Conservation (phyloP, 2,888 invertebrate species). For the Phyllotreta cruciferae region DNA sequence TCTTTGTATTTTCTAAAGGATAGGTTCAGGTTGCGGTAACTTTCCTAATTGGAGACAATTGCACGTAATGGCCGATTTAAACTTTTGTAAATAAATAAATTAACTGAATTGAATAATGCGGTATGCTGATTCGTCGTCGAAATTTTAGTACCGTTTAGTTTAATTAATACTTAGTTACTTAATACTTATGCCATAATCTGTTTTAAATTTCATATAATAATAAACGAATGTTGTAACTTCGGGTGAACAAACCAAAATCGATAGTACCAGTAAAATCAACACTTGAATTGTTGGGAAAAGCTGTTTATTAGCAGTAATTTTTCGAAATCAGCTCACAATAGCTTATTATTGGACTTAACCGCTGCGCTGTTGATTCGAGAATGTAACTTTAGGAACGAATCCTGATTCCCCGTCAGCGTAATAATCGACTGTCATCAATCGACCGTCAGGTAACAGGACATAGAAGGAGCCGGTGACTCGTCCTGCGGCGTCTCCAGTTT, state of each 20-base stretch:
- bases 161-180: background rate
- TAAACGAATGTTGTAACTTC: too few relatives aligned
- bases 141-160: background rate
- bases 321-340: background rate
- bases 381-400: slow-evolving; percentile 74
- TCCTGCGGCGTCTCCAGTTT: slow-evolving; percentile 70
- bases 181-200: background rate
- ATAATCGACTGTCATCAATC: slow-evolving; percentile 77
- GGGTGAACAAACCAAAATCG: too few relatives aligned
- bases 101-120: slow-evolving; percentile 8
- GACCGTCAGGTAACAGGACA: slow-evolving; percentile 73
- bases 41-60: slow-evolving; percentile 4
- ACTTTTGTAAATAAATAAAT: background rate
- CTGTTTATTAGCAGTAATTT: too few relatives aligned
- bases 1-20: background rate
- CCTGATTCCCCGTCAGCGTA: slow-evolving; percentile 75
- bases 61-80: background rate
- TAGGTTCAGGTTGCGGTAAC: background rate
- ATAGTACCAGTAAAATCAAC: too few relatives aligned
- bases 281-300: too few relatives aligned
- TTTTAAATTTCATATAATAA: too few relatives aligned
- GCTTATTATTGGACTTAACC: background rate
- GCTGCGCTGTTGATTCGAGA: slow-evolving; percentile 52
- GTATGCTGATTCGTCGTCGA: background rate
- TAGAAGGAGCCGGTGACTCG: slow-evolving; percentile 71